These are phyloP conservation scores for Drosophila tripunctata DNA, from an alignment of 2,888 invertebrate genomes.

Conservation along the genomic window DNA sequence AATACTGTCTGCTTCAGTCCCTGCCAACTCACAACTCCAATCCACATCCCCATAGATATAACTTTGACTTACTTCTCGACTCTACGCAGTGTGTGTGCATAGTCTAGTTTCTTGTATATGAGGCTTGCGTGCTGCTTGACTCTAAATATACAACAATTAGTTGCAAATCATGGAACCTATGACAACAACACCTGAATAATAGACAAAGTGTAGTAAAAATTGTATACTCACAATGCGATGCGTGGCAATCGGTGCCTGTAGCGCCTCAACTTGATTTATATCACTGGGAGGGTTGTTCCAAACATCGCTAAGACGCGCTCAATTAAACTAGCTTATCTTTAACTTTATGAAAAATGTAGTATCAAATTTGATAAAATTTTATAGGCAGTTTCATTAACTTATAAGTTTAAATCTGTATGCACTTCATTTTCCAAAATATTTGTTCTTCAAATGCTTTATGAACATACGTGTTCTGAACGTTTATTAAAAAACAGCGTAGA, in stretches of 20 bases:
- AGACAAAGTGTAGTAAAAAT: conserved; percentile 50
- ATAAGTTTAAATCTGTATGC: too few relatives aligned
- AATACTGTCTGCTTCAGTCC: background rate
- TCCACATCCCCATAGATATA: background rate
- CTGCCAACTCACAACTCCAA: background rate
- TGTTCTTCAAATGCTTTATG: too few relatives aligned
- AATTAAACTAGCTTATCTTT: too few relatives aligned
- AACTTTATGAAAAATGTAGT: too few relatives aligned
- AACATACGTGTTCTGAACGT: too few relatives aligned
- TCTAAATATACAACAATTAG: conserved; percentile 76
- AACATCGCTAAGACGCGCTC: too few relatives aligned
- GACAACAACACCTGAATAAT: conserved; percentile 75
- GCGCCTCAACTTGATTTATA: conserved; percentile 34
- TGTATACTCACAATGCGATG: conserved; percentile 38
- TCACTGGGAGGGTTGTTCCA: conserved; percentile 23
- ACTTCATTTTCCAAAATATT: too few relatives aligned
- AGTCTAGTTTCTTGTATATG: conserved; percentile 1
- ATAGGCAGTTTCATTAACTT: too few relatives aligned
- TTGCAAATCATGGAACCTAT: conserved; percentile 63
- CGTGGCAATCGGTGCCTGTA: conserved; percentile 72
- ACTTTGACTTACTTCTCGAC: conserved; percentile 28
- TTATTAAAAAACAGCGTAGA: too few relatives aligned
- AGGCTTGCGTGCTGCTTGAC: conserved; percentile 65
- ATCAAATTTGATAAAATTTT: too few relatives aligned
- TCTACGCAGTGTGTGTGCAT: conserved; percentile 40